These are phyloP conservation scores for Coturnix japonica DNA, from an alignment of 2,113 vertebrate genomes.

Conservation along the genomic window DNA sequence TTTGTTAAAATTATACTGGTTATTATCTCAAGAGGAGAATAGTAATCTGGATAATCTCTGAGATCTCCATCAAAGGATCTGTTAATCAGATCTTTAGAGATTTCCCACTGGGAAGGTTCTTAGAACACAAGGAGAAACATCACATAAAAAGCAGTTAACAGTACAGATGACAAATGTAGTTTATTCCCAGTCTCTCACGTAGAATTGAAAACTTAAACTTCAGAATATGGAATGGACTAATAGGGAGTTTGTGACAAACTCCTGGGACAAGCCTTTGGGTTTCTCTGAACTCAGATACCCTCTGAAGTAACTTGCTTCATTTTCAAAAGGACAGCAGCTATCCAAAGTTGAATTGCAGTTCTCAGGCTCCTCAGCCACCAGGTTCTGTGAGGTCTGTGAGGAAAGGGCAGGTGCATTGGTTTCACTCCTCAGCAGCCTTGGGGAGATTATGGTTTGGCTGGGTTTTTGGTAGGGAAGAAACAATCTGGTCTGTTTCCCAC, in stretches of 20 bases:
- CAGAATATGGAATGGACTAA: neutral
- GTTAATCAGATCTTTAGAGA: neutral
- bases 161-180: neutral
- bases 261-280: neutral
- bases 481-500: neutral
- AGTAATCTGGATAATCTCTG: neutral
- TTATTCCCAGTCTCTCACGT: neutral
- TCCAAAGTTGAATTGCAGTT: neutral
- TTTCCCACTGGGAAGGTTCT: neutral
- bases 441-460: too few species aligned
- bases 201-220: neutral
- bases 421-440: neutral
- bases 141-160: neutral
- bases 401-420: neutral
- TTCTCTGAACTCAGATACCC: neutral
- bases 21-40: neutral
- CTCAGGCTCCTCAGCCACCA: neutral
- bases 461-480: too few species aligned
- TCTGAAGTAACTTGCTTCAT: neutral
- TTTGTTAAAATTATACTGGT: neutral
- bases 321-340: neutral
- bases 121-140: neutral
- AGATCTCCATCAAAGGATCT: neutral
- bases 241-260: neutral
- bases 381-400: neutral